Base-by-base conservation (phyloP, 1,140 invertebrate genomes). In the Phenacoccus solenopsis region DNA sequence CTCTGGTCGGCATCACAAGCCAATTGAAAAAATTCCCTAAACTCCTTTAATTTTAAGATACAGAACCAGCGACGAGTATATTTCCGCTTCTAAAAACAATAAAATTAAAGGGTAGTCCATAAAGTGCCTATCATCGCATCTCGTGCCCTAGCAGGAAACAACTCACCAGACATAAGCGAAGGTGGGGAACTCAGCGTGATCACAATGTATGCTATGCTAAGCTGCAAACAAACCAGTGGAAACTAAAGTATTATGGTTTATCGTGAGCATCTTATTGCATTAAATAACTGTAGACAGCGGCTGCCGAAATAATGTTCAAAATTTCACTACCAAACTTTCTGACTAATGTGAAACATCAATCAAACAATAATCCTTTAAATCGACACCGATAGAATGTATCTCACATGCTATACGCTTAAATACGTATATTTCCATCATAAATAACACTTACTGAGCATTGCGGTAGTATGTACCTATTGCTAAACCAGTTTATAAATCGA, bases 1-100 rank as follows among this genome's bases (percentile, higher is more conserved):
- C 88, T 76, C 89, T 87, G 0, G 91, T 94, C 0, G 90, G 90
- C 0, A 94, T 79, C 74, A 88, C 83, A 1, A 57, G 64, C 88
- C 83, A 0, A 81, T 82, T 1, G 87, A 82, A 76, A 95, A 96
- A 9, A 90, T 80, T 79, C 88, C 90, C 76, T 92, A 84, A 1
- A 86, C 87, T 0, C 84, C 85, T 73, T 91, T 88, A n/a, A 87
- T 83, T 5, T 85, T 81, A 1, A 88, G 71, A 0, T 80, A 68
- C 1, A 77, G 74, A 67, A 83, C 82, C 67, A 89, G 75, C 61
- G 84, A 81, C 0, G 87, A 86, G 74, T 89, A 89, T 0, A 84
- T 84, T 76, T 89, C 89, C 85, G 28, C 84, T 85, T 27, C 83
- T 80, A 75, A 90, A 90, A 38, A 87, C 87, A n/a, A 1, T 89